phyloP scores from a whole-genome alignment of 2,797 vertebrate species.

The Adrianichthys oophorus region DNA sequence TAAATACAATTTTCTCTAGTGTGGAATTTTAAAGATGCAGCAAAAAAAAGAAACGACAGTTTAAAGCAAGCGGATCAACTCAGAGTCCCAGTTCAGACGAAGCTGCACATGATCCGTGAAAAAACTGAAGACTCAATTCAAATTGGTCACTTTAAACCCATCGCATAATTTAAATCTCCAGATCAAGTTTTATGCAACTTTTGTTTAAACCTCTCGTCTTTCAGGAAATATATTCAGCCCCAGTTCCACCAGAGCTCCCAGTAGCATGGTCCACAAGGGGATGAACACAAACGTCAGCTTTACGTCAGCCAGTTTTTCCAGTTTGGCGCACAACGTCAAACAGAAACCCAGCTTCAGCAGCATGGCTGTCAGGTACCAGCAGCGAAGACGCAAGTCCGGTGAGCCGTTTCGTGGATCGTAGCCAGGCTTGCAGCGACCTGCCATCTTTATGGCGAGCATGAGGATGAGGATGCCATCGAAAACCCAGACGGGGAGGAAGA shows the following conservation, averaged over 20 bases:
- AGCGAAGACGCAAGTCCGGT: conserved; percentile 87
- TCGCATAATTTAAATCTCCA: not conserved
- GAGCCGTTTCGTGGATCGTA: conserved; percentile 90
- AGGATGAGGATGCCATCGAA: conserved; percentile 93
- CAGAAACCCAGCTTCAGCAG: conserved; percentile 93
- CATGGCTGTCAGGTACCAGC: conserved; percentile 93
- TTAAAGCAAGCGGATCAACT: no score
- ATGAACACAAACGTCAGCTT: conserved; percentile 90
- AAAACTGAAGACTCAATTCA: no score
- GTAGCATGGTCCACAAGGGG: conserved; percentile 89
- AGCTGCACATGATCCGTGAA: no score
- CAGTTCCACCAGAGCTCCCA: conserved; percentile 89
- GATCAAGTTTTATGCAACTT: not conserved
- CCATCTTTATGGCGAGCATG: conserved; percentile 94
- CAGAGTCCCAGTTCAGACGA: no score
- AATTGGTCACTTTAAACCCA: not conserved
- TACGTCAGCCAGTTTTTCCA: conserved; percentile 85
- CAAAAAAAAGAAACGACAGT: no score
- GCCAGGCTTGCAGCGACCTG: conserved; percentile 89
- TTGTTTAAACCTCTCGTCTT: conserved; percentile 78
- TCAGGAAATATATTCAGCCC: conserved; percentile 89
- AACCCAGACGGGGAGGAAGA: conserved; percentile 95
- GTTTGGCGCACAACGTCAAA: conserved; percentile 88
- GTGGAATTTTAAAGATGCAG: no score
- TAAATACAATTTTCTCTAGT: not conserved